Percentiles rank a stretch among this genome's conserved stretches.
phyloP scores from a whole-genome alignment of 2,888 invertebrate species.

The Phasia obesa region DNA sequence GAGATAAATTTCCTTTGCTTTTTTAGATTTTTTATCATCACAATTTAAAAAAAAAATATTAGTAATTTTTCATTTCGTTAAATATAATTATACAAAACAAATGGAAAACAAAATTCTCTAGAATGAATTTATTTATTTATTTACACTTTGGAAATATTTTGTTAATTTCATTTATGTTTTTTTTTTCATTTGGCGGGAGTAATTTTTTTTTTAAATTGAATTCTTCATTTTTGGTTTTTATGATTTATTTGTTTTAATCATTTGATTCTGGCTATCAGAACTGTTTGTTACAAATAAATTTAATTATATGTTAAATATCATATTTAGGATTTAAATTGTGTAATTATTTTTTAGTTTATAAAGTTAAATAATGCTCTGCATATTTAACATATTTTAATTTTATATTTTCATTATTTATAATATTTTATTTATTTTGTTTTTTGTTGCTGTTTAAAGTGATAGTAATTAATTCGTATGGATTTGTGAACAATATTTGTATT shows the following conservation, averaged over 20 bases:
- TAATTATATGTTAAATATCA: constrained; percentile 12
- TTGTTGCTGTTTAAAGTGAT: constrained; percentile 27
- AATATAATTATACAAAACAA: neutral
- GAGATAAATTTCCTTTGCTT: constrained; percentile 6
- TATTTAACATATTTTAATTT: constrained; percentile 47
- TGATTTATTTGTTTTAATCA: constrained; percentile 19
- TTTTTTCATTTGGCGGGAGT: constrained; percentile 67
- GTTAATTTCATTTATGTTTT: constrained; percentile 36
- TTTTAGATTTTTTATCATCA: constrained; percentile 55
- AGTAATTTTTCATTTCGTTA: neutral
- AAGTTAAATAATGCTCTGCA: constrained; percentile 50
- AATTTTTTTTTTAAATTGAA: constrained; percentile 60
- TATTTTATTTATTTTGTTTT: constrained; percentile 1
- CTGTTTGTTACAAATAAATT: constrained; percentile 17
- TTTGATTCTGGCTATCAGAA: constrained; percentile 27
- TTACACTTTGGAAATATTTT: constrained; percentile 49
- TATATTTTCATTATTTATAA: constrained; percentile 19
- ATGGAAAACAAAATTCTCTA: constrained; percentile 9
- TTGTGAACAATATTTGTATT: constrained; percentile 28
- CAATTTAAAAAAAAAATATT: constrained; percentile 46
- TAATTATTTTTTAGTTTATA: constrained; percentile 2
- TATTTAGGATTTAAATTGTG: constrained; percentile 1
- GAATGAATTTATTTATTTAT: constrained; percentile 40
- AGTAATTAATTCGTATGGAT: constrained; percentile 45
- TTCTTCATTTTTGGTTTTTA: constrained; percentile 18